Base-by-base conservation (phyloP, 2,113 vertebrate genomes). In the Heterocephalus glaber region DNA sequence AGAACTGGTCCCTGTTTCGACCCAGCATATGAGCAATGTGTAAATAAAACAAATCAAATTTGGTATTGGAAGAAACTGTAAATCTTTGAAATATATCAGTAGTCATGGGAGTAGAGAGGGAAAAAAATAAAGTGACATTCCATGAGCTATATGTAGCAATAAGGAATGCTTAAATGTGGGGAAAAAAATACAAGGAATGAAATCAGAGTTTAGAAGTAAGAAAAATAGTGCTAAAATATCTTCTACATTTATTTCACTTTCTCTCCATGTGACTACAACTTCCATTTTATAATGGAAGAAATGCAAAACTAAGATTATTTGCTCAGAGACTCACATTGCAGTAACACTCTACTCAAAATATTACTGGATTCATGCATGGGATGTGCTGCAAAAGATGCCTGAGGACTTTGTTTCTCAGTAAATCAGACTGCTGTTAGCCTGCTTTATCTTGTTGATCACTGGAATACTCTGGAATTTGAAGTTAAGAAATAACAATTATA, bases 181-280 rank as follows among this genome's bases (percentile, higher is more conserved):
- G 90, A 88, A 92, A 84, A 95, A 87, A 74, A 86, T 93, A 70
- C 95, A 97, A 93, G 20, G n/a, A 95, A 92, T 95, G 58, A 96
- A 95, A 92, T 92, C 65, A 89, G 90, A 96, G 26, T 82, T 61
- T 38, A 95, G n/a, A 89, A 92, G 63, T 26, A 63, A 93, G 65
- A 92, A 93, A 96, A 89, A 85, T 5, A 81, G 20, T 83, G 41
- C 65, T 52, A 85, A 95, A 88, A 77, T 93, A 74, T 87, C 28
- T 93, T 90, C 33, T 88, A 72, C 66, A 61, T 70, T 11, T 76
- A 60, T 35, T 47, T 4, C 0, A 19, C 1, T 79, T 72, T 70
- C 30, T 95, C n/a, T 89, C 35, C 41, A 19, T 63, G 58, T 60
- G 13, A 94, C 60, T 7, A 63, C 17, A 20, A 38, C 26, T 72